These are phyloP conservation scores for Aphidius ervi DNA, from an alignment of 1,140 invertebrate species.

Conservation along the genomic window DNA sequence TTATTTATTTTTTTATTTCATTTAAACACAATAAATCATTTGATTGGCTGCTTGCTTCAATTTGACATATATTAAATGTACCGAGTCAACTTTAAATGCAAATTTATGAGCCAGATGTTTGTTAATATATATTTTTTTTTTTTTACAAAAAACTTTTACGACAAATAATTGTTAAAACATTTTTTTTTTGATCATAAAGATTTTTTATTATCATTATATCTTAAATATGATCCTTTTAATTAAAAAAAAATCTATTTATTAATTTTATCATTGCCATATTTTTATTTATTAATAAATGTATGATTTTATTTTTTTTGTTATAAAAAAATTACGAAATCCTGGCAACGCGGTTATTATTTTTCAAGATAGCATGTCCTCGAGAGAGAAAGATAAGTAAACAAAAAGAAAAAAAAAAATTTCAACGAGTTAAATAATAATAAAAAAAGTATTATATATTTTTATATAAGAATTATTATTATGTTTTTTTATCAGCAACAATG, in stretches of 20 bases:
- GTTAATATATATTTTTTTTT: background rate
- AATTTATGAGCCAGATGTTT: too few species aligned
- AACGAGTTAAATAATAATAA: background rate
- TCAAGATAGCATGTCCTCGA: background rate
- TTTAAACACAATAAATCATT: too few species aligned
- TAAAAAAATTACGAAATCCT: conserved; percentile 10
- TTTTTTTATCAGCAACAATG: background rate
- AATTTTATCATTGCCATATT: background rate
- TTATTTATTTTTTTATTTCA: too few species aligned
- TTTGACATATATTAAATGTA: too few species aligned
- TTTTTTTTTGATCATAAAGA: too few species aligned
- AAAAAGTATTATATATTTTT: background rate
- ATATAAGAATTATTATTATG: background rate
- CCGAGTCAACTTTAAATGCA: too few species aligned
- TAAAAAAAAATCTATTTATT: background rate
- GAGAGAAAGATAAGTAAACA: conserved; percentile 7
- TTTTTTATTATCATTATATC: too few species aligned
- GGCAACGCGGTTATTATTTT: background rate
- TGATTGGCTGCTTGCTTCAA: too few species aligned
- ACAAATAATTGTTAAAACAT: background rate
- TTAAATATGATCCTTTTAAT: background rate
- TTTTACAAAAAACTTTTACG: background rate
- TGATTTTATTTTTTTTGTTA: background rate
- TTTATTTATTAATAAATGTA: too few species aligned
- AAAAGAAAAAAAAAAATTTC: background rate